Percentiles rank a stretch among this genome's conserved stretches.
Conservation (phyloP, 2,888 invertebrate genomes). For the Phasia obesa region DNA sequence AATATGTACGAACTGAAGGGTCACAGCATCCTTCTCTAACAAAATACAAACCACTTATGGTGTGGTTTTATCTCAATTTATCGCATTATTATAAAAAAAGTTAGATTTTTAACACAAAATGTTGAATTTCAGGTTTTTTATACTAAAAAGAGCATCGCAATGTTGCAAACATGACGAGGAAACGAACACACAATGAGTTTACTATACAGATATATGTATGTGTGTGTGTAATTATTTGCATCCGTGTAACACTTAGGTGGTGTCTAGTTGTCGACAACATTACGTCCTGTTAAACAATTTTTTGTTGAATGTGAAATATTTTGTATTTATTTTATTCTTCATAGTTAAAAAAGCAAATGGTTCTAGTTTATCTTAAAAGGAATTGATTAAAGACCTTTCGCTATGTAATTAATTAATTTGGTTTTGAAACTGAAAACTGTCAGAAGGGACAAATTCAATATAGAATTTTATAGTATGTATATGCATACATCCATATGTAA, state of each 20-base stretch:
- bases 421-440: constrained; percentile 45
- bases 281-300: too few species aligned
- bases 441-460: constrained; percentile 51
- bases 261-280: too few species aligned
- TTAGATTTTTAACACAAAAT: constrained; percentile 34
- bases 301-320: constrained; percentile 21
- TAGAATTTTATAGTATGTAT: too few species aligned
- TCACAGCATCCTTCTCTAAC: constrained; percentile 59
- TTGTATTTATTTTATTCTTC: constrained; percentile 31
- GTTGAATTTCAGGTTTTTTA: constrained; percentile 57
- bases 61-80: constrained; percentile 59
- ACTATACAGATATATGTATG: too few species aligned
- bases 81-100: constrained; percentile 39
- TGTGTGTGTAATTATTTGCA: neutral
- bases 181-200: too few species aligned
- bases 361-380: constrained; percentile 44
- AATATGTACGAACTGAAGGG: constrained; percentile 30
- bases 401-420: constrained; percentile 64
- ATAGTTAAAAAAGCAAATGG: constrained; percentile 50
- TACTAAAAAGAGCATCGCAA: constrained; percentile 20
- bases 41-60: constrained; percentile 28
- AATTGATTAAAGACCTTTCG: constrained; percentile 57
- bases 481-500: too few species aligned
- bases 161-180: neutral
- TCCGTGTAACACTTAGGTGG: constrained; percentile 9